Conservation (phyloP, 2,888 invertebrate species). For the Buathra laborator region DNA sequence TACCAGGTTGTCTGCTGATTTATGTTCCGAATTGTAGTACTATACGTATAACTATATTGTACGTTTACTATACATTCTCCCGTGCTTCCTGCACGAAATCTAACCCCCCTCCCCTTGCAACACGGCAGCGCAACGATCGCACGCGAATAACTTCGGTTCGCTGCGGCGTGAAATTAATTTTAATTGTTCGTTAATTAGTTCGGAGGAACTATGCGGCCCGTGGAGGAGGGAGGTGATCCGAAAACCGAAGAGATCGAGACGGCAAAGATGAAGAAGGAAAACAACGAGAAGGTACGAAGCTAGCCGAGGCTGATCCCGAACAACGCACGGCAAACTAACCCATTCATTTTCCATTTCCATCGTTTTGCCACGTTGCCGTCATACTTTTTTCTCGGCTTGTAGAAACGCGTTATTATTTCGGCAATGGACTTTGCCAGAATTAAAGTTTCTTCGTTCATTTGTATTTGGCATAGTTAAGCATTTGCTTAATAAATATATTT, state of each 20-base stretch:
- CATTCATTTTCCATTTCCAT: slow-evolving; percentile 67
- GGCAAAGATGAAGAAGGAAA: background rate
- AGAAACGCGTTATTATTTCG: too few relatives aligned
- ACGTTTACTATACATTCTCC: slow-evolving; percentile 11
- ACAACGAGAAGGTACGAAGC: background rate
- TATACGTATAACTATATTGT: slow-evolving; percentile 13
- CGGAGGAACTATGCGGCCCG: slow-evolving; percentile 73
- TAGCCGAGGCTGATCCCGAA: slow-evolving; percentile 31
- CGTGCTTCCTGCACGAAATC: slow-evolving; percentile 24
- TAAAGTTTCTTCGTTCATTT: too few relatives aligned
- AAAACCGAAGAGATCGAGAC: slow-evolving; percentile 7
- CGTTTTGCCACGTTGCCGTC: background rate
- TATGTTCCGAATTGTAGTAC: slow-evolving; percentile 69
- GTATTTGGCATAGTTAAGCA: too few relatives aligned
- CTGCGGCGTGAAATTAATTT: slow-evolving; percentile 79
- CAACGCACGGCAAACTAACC: slow-evolving; percentile 32
- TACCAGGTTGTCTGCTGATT: slow-evolving; percentile 70
- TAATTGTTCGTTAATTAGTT: slow-evolving; percentile 81
- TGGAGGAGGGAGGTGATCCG: slow-evolving; percentile 4
- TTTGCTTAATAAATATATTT: too few relatives aligned
- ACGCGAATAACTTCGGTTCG: slow-evolving; percentile 75
- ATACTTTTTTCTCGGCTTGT: too few relatives aligned
- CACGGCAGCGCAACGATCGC: slow-evolving; percentile 61
- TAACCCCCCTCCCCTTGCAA: slow-evolving; percentile 33
- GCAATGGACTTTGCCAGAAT: too few relatives aligned